These are phyloP conservation scores for Apis mellifera DNA, from an alignment of 1,140 invertebrate species.

Conservation along the genomic window Amel_HAv3.1 CM009936.2:5291001-5291500, in stretches of 20 bases:
- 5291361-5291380: slow-evolving; percentile 96
- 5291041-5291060: background rate
- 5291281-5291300: background rate
- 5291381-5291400: slow-evolving; percentile 95
- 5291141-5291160: slow-evolving; percentile 95
- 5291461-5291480: slow-evolving; percentile 97
- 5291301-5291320: slow-evolving; percentile 90
- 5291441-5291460: slow-evolving; percentile 99
- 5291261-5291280: too few relatives aligned
- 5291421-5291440: slow-evolving; percentile 97
- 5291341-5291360: slow-evolving; percentile 92
- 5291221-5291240: slow-evolving; percentile 20
- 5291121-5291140: slow-evolving; percentile 98
- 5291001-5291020: background rate
- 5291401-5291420: slow-evolving; percentile 95
- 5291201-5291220: slow-evolving; percentile 15
- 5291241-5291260: background rate
- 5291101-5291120: slow-evolving; percentile 96
- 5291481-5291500: slow-evolving; percentile 96
- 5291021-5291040: background rate
- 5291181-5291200: slow-evolving; percentile 92
- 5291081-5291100: slow-evolving; percentile 92
- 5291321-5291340: slow-evolving; percentile 95
- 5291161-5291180: slow-evolving; percentile 91
- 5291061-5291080: slow-evolving; percentile 87